Evolutionary conservation across 2,113 vertebrate species (phyloP).

Genomic region (Chrysemys picta): DNA sequence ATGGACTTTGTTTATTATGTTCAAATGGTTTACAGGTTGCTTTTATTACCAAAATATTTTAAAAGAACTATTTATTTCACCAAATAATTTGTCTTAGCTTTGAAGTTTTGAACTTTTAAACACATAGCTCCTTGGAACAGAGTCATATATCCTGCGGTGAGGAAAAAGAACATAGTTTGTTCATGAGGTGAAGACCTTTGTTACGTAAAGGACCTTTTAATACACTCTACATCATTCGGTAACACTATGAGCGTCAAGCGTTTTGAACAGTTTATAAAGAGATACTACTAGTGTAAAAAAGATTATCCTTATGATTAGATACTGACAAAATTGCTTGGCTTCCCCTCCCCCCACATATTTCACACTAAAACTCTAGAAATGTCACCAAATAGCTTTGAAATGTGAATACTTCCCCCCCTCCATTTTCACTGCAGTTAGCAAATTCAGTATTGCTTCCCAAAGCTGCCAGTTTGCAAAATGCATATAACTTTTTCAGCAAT

Average conservation of each 20-base stretch:
- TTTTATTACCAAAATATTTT: slow-evolving; percentile 68
- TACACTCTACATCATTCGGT: not conserved
- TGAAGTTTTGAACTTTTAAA: slow-evolving; percentile 60
- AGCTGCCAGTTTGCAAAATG: not conserved
- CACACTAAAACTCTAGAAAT: not conserved
- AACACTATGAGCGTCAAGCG: slow-evolving; percentile 1
- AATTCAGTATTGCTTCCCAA: not conserved
- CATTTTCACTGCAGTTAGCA: not conserved
- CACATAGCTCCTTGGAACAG: slow-evolving; percentile 55
- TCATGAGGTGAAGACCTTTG: slow-evolving; percentile 31
- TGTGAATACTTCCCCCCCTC: not conserved
- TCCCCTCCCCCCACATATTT: too few relatives aligned
- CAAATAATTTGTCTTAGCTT: slow-evolving; percentile 45
- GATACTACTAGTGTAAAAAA: slow-evolving; percentile 35
- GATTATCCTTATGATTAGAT: slow-evolving; percentile 42
- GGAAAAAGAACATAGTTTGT: slow-evolving; percentile 36
- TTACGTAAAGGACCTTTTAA: slow-evolving; percentile 49
- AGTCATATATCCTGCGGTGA: slow-evolving; percentile 57
- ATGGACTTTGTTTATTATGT: slow-evolving; percentile 70
- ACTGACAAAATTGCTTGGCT: slow-evolving; percentile 4
- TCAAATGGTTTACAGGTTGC: slow-evolving; percentile 58
- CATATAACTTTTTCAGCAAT: not conserved
- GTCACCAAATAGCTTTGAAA: slow-evolving; percentile 6
- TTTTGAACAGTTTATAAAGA: slow-evolving; percentile 24
- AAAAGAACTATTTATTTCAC: slow-evolving; percentile 41